Evolutionary conservation across 2,888 invertebrate species (phyloP), one percentile per base, ranked within the genome.

Genomic region (Eupithecia subfuscata): DNA sequence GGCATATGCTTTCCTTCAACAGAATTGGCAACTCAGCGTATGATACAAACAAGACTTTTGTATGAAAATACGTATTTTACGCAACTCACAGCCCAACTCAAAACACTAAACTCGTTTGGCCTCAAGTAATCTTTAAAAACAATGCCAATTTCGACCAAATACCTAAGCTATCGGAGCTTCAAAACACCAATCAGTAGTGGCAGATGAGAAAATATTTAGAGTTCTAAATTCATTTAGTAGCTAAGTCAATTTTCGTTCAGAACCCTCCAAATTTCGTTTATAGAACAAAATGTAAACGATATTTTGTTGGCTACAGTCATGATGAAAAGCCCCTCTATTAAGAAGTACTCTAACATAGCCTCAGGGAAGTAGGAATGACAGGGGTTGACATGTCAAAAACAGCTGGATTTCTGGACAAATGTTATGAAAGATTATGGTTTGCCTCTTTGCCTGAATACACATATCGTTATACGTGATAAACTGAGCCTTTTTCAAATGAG

Each of bases 321-420:
- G 8, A 43, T 68, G 25, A 68, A 45, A 68, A 40, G 2, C 9
- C 25, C 6, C 14, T 43, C 43, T 68, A 37, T 67, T 9, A 37
- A 5, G 43, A 68, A 14, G 68, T 7, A 22, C 40, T n/a, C 12
- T 14, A 18, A 37, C n/a, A 65, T 18, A 11, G 11, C 67, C 43
- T 12, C 11, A 3, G 43, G 40, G 68, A 25, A 22, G 68, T 25
- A n/a, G 14, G 18, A 16, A 43, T 43, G 68, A 68, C 68, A 68
- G 43, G 40, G 68, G 68, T 68, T 45, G 68, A 25, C 68, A 25
- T 68, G 75, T 75, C 75, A 72, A 70, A 14, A 69, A 34, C 75
- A 75, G 30, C 64, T 48, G 64, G 71, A 16, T 25, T 63, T 64
- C 63, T 71, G 40, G 11, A 25, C 14, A 22, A n/a, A n/a, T 40